A percentile compares a stretch with the other conserved stretches of the same genome.
phyloP scores from a whole-genome alignment of 2,888 invertebrate genomes.

The Dorcus hopei region DNA sequence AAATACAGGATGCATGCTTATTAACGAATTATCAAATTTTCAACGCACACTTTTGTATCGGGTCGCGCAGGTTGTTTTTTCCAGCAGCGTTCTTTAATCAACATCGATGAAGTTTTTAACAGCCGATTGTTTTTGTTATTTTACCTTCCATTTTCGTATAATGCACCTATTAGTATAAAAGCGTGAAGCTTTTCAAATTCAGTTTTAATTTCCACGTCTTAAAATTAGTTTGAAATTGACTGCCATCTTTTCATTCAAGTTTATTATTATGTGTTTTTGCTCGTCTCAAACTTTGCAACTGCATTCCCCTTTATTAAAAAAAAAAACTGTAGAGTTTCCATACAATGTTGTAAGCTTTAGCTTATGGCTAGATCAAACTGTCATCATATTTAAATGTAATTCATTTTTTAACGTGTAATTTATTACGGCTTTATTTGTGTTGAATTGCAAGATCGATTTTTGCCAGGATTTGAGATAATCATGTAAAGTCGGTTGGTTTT shows the following conservation, averaged over 20 bases:
- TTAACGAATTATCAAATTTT: slow-evolving; percentile 48
- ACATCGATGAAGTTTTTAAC: slow-evolving; percentile 31
- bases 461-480: background rate
- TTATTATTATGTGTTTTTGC: background rate
- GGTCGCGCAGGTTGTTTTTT: slow-evolving; percentile 1
- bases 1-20: slow-evolving; percentile 44
- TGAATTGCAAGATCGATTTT: no score
- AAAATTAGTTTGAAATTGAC: slow-evolving; percentile 14
- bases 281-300: background rate
- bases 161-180: slow-evolving; percentile 20
- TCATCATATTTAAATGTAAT: no score
- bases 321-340: no score
- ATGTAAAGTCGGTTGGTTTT: background rate
- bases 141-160: slow-evolving; percentile 22
- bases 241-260: slow-evolving; percentile 4
- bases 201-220: slow-evolving; percentile 24
- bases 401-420: no score
- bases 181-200: slow-evolving; percentile 26
- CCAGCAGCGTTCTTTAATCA: slow-evolving; percentile 24
- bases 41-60: slow-evolving; percentile 42
- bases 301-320: no score
- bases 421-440: no score
- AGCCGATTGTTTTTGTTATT: slow-evolving; percentile 30
- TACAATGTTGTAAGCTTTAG: no score
- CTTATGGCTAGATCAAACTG: no score